Conservation (phyloP, 1,140 invertebrate genomes). For the Kradibia gibbosae region DNA sequence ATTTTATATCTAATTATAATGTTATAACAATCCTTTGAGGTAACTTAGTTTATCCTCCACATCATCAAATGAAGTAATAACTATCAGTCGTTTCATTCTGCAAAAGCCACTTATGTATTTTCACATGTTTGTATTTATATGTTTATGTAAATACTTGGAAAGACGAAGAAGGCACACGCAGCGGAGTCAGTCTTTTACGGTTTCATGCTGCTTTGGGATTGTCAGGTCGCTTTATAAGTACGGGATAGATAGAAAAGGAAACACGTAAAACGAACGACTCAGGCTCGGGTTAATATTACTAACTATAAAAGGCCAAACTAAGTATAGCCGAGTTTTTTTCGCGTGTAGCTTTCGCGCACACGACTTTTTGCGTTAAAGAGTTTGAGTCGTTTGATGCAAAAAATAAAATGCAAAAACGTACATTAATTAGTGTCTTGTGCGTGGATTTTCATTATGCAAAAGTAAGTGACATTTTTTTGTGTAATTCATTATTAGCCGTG, state of each 20-base stretch:
- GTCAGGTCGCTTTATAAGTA: slow-evolving; percentile 3
- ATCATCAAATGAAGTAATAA: background rate
- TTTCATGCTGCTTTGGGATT: slow-evolving; percentile 39
- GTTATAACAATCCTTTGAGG: background rate
- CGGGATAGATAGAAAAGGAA: background rate
- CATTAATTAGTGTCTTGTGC: background rate
- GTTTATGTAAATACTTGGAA: background rate
- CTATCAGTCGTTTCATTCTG: background rate
- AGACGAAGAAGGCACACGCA: slow-evolving; percentile 8
- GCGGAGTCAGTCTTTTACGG: background rate
- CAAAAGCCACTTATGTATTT: background rate
- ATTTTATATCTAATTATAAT: background rate
- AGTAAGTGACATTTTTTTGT: background rate
- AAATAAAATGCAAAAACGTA: background rate
- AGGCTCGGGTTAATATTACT: slow-evolving; percentile 27
- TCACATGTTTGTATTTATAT: background rate
- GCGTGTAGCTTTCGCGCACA: background rate
- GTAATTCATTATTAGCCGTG: slow-evolving; percentile 1
- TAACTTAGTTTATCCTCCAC: background rate
- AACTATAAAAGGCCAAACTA: background rate
- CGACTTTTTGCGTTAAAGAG: background rate
- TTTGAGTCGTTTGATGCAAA: background rate
- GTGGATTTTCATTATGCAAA: background rate
- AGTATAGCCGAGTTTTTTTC: background rate
- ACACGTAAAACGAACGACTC: background rate